Evolutionary conservation across 2,888 invertebrate genomes (phyloP).

Genomic region (Idaea biselata): DNA sequence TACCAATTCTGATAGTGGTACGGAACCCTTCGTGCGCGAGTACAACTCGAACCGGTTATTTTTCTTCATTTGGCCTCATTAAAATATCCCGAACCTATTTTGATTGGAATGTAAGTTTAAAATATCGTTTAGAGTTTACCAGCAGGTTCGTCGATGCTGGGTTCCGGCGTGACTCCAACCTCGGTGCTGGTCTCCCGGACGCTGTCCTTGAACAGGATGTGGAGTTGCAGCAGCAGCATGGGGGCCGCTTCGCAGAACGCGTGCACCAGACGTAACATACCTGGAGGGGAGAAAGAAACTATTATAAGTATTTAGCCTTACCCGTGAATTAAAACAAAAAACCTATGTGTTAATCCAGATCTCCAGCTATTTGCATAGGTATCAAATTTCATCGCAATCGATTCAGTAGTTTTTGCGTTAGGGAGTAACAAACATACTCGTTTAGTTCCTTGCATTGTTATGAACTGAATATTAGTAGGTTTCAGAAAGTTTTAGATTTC

Average conservation of each 20-base stretch:
- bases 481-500: too few relatives aligned
- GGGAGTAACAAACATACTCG: too few relatives aligned
- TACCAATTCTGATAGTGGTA: too few relatives aligned
- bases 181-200: conserved; percentile 49
- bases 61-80: too few relatives aligned
- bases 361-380: background rate
- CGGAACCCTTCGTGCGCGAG: too few relatives aligned
- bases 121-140: conserved; percentile 49
- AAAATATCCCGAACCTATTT: too few relatives aligned
- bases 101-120: too few relatives aligned
- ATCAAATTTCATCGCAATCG: too few relatives aligned
- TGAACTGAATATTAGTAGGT: too few relatives aligned
- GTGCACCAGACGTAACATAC: conserved; percentile 90
- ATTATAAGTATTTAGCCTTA: background rate
- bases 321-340: background rate
- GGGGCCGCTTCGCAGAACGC: conserved; percentile 94
- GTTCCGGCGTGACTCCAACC: conserved; percentile 54
- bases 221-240: conserved; percentile 90
- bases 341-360: background rate
- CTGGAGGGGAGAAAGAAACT: conserved; percentile 33
- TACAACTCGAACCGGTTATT: too few relatives aligned
- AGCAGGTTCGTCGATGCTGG: conserved; percentile 61
- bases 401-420: too few relatives aligned
- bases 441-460: too few relatives aligned
- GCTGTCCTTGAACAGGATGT: conserved; percentile 81